Evolutionary conservation across 2,888 invertebrate genomes (phyloP), one percentile per base, ranked within the genome.

Genomic region (Endotricha flammealis): DNA sequence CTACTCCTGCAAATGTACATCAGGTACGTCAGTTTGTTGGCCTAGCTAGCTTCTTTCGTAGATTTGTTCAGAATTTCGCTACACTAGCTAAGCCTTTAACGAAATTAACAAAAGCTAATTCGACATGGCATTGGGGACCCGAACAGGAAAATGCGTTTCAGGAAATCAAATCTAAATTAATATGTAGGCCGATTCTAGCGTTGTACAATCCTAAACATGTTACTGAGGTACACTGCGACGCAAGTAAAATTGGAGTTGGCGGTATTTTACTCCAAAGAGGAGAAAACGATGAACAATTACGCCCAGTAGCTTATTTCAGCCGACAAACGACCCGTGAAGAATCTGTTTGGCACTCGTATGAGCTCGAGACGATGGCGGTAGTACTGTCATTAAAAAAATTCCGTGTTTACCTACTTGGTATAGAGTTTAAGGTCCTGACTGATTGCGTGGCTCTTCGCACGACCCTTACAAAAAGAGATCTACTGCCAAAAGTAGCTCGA

Each of bases 11-110:
- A 32, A 56, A 53, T 38, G 34, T 48, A 0, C 53, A 57, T 11
- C 42, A 47, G 12, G 38, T 63, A 1, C 44, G 59, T 7, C 56
- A 60, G 30, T 67, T 69, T 38, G 8, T 63, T 3, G 63, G 61
- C 0, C 40, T 64, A 1, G 46, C 40, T 61, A 56, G 25, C n/a
- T n/a, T n/a, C n/a, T n/a, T n/a, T n/a, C n/a, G n/a, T n/a, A n/a
- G n/a, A n/a, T n/a, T n/a, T n/a, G 38, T 60, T 2, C 9, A 32
- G n/a, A 34, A 38, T 9, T 59, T 48, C 35, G 50, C 57, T 0
- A 13, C 24, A 12, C 6, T 48, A 1, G 50, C 47, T 1, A 14
- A 28, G 9, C 51, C 55, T 1, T 23, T 58, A 1, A 58, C 41
- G 1, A 44, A 32, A 22, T 28, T 45, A 6, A 20, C 43, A 1